Conservation (phyloP, 1,140 invertebrate genomes). For the Arctopsyche grandis region DNA sequence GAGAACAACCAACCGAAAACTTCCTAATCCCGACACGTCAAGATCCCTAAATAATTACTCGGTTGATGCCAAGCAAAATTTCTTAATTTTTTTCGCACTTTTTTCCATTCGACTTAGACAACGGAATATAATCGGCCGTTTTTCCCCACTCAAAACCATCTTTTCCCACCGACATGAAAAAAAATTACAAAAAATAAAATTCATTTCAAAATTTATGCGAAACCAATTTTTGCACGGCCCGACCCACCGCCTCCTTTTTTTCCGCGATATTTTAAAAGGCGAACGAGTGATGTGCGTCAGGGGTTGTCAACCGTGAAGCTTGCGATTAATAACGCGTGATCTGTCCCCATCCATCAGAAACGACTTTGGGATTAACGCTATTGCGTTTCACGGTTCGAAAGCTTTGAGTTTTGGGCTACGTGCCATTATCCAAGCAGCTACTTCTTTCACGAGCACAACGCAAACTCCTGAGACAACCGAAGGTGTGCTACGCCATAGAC, state of each 20-base stretch:
- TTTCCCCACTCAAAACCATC: too few species aligned
- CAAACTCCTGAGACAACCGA: background rate
- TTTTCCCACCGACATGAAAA: too few species aligned
- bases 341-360: background rate
- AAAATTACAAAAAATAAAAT: too few species aligned
- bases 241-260: background rate
- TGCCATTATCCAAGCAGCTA: background rate
- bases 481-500: background rate
- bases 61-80: background rate
- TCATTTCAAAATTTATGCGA: background rate
- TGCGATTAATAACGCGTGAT: constrained; percentile 36
- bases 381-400: background rate
- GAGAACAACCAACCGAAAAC: background rate
- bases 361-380: too few species aligned
- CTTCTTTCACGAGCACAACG: background rate
- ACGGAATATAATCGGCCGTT: too few species aligned
- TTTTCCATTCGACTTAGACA: too few species aligned
- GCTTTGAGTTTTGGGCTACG: background rate
- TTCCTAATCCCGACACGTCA: constrained; percentile 14
- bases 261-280: background rate
- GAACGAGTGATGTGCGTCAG: constrained; percentile 9
- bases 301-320: constrained; percentile 11
- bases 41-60: constrained; percentile 20
- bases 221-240: background rate
- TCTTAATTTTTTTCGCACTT: background rate